Evolutionary conservation across 92 coral and sea anemone genomes (phyloP).

Genomic region (Epizoanthus illoricatus): DNA sequence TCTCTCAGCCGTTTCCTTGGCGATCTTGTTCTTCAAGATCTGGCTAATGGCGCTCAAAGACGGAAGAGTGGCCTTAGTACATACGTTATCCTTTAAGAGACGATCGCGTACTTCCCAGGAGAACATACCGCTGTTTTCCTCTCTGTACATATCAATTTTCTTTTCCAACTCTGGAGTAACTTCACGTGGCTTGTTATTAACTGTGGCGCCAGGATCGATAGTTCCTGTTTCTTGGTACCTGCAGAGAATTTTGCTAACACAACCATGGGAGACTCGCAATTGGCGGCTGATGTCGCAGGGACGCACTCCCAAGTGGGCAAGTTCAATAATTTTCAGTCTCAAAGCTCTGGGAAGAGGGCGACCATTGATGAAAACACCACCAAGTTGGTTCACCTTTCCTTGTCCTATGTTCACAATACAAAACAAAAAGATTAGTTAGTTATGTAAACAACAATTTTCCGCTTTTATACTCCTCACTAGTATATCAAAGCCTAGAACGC

Average conservation of each 20-base stretch:
- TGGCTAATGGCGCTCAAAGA: constrained; percentile 92
- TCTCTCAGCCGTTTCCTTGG: constrained; percentile 67
- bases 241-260: constrained; percentile 95
- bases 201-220: constrained; percentile 90
- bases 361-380: constrained; percentile 97
- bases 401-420: constrained; percentile 59
- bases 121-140: constrained; percentile 78
- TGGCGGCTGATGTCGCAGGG: constrained; percentile 98
- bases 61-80: constrained; percentile 84
- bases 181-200: constrained; percentile 77
- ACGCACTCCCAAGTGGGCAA: constrained; percentile 96
- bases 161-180: constrained; percentile 88
- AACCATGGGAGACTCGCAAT: constrained; percentile 97
- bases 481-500: background rate
- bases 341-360: constrained; percentile 90
- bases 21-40: constrained; percentile 79
- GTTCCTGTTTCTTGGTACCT: constrained; percentile 97
- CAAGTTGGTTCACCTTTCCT: constrained; percentile 95
- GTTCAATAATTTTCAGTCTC: constrained; percentile 84
- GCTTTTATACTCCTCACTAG: background rate
- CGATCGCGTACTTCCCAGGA: constrained; percentile 97
- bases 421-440: background rate
- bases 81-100: constrained; percentile 75
- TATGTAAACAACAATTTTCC: background rate
- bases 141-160: constrained; percentile 88